These are phyloP conservation scores for Sebastes dallii DNA, from an alignment of 2,797 vertebrate genomes.

Conservation along the genomic window DNA sequence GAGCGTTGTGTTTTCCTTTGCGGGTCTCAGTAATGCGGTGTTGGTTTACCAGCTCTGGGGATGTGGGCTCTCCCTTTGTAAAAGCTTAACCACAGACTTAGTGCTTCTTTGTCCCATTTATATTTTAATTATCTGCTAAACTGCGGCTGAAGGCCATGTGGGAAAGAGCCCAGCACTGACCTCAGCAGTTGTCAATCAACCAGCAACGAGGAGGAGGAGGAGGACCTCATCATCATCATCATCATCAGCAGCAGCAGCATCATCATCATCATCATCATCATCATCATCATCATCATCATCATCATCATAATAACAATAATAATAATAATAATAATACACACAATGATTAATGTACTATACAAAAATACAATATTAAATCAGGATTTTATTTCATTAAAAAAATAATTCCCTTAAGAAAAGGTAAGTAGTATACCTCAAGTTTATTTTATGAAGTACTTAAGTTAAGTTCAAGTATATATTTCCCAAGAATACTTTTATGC, in stretches of 20 bases:
- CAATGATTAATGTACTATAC: neutral
- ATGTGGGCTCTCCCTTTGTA: conserved; percentile 74
- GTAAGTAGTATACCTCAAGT: no score
- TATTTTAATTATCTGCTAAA: conserved; percentile 89
- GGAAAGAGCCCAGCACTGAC: conserved; percentile 68
- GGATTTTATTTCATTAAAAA: neutral
- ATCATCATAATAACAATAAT: neutral
- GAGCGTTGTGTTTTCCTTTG: conserved; percentile 69
- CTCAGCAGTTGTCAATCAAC: conserved; percentile 79
- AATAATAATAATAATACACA: neutral
- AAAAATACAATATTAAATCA: neutral
- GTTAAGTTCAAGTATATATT: no score
- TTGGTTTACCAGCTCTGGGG: conserved; percentile 80
- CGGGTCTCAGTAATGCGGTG: conserved; percentile 72
- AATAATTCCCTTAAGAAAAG: no score
- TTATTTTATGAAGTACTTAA: no score
- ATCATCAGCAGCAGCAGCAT: accelerated
- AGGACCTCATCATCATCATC: no score
- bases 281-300: no score
- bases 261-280: no score
- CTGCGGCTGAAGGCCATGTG: conserved; percentile 76
- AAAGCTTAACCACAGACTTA: conserved; percentile 76
- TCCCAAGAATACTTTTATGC: no score
- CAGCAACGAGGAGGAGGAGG: conserved; percentile 40
- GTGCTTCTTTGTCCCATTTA: conserved; percentile 77